Percentiles rank a stretch among this genome's conserved stretches.
These are phyloP conservation scores for Rosalia funebris DNA, from an alignment of 2,888 invertebrate genomes.

Conservation along the genomic window DNA sequence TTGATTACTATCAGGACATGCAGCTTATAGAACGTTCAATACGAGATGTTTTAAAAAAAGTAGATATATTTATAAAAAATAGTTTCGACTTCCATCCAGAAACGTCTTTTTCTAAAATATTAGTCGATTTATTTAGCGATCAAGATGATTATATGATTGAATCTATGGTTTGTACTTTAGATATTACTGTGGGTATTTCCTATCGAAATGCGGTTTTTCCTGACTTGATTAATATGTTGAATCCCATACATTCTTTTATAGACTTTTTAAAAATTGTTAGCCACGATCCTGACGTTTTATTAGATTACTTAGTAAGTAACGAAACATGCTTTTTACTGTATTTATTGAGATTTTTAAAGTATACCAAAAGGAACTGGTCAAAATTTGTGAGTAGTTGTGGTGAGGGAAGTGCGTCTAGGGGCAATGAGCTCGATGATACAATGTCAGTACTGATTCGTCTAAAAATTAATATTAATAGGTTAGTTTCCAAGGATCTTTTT, in stretches of 20 bases:
- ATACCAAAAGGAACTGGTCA: conserved; percentile 84
- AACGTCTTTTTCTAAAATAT: conserved; percentile 86
- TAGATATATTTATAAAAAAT: conserved; percentile 84
- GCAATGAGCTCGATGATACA: conserved; percentile 77
- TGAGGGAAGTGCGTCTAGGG: conserved; percentile 62
- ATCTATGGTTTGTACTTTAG: conserved; percentile 90
- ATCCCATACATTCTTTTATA: conserved; percentile 87
- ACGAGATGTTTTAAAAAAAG: conserved; percentile 81
- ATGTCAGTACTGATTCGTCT: conserved; percentile 86
- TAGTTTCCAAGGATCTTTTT: conserved; percentile 85
- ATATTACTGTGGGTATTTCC: conserved; percentile 86
- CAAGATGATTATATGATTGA: conserved; percentile 92
- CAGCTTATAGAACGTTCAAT: conserved; percentile 87
- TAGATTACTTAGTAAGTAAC: conserved; percentile 88
- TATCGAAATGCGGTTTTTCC: conserved; percentile 84
- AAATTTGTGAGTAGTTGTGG: conserved; percentile 84
- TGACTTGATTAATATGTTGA: conserved; percentile 82
- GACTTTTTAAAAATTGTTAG: conserved; percentile 87
- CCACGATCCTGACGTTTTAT: conserved; percentile 80
- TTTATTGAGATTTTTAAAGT: conserved; percentile 84
- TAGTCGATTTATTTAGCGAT: conserved; percentile 88
- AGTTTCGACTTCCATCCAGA: conserved; percentile 87
- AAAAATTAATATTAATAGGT: conserved; percentile 80
- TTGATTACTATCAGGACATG: conserved; percentile 90
- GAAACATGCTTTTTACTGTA: conserved; percentile 91